These are phyloP conservation scores for Episyrphus balteatus DNA, from an alignment of 1,140 invertebrate genomes.

Conservation along the genomic window DNA sequence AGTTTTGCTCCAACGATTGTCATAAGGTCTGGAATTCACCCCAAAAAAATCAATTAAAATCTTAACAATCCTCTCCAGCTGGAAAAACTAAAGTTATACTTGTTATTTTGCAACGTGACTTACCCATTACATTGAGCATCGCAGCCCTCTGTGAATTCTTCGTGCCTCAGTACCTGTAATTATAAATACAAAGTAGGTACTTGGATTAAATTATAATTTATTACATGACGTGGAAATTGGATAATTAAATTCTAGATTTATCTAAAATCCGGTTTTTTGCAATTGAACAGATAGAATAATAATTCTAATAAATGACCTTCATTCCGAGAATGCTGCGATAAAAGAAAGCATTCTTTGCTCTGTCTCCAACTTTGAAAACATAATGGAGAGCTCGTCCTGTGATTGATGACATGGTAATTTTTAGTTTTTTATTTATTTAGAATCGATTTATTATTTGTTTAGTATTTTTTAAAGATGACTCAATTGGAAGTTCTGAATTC, in stretches of 20 bases:
- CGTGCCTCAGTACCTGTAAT: slow-evolving; percentile 80
- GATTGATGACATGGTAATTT: slow-evolving; percentile 13
- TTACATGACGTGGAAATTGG: background rate
- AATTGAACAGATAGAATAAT: no score
- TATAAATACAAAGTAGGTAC: no score
- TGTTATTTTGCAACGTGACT: no score
- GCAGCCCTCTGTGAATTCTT: slow-evolving; percentile 94
- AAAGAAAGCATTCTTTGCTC: slow-evolving; percentile 73
- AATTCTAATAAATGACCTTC: slow-evolving; percentile 69
- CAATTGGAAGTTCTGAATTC: no score
- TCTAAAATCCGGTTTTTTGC: background rate
- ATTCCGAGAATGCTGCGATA: slow-evolving; percentile 84
- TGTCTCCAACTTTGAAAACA: slow-evolving; percentile 89
- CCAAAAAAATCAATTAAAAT: slow-evolving; percentile 6
- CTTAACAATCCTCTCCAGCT: no score
- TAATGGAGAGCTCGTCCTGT: slow-evolving; percentile 72
- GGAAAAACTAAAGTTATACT: no score
- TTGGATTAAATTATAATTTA: no score
- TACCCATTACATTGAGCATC: slow-evolving; percentile 95
- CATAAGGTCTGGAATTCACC: slow-evolving; percentile 63
- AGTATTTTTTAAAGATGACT: no score
- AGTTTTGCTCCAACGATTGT: slow-evolving; percentile 97
- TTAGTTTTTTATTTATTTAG: no score
- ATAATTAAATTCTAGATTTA: background rate
- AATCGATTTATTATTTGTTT: no score